Base-by-base conservation (phyloP, 2,888 invertebrate species). In the Tubulanus polymorphus region DNA sequence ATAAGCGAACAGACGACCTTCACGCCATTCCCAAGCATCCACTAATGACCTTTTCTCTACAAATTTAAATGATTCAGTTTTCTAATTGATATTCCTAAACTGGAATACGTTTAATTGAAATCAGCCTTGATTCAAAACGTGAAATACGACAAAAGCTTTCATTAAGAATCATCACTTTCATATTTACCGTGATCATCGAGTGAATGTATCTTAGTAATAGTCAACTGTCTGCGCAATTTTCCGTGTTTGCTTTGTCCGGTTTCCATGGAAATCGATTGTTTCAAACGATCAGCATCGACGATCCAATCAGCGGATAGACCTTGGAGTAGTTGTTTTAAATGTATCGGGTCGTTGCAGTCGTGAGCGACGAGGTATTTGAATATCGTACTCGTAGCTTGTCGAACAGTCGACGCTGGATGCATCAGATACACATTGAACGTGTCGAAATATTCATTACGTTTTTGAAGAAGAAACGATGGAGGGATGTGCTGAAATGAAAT, bases 381-480 rank as follows among this genome's bases (percentile, higher is more conserved):
- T 41, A 76, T 66, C 30, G 61, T 67, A 55, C 74, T 74, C 28
- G 75, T 63, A n/a, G 72, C 68, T 60, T 75, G 74, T 32, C 76
- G 63, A 1, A 76, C 76, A 45, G 74, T 74, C 6, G 75, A 76
- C 5, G 75, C 76, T 12, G 70, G 72, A 54, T 76, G 76, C 29
- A 67, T 67, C n/a, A 76, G 65, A 59, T 74, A 74, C 20, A 69
- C 55, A 6, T 69, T 63, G 51, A 76, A 74, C 18, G 70, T 66
- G 15, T 65, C 63, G 49, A 70, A 63, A 59, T 73, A 74, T 8
- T 63, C 57, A 23, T 66, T 63, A 74, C 75, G 75, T 25, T 66
- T 51, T 6, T 71, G 68, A 26, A 74, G 56, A 26, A 73, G 63
- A 28, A 63, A 57, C 23, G 59, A 60, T 25, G 71, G 59, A 2